phyloP scores from a whole-genome alignment of 2,888 invertebrate genomes.

The Rotaria macrura region DNA sequence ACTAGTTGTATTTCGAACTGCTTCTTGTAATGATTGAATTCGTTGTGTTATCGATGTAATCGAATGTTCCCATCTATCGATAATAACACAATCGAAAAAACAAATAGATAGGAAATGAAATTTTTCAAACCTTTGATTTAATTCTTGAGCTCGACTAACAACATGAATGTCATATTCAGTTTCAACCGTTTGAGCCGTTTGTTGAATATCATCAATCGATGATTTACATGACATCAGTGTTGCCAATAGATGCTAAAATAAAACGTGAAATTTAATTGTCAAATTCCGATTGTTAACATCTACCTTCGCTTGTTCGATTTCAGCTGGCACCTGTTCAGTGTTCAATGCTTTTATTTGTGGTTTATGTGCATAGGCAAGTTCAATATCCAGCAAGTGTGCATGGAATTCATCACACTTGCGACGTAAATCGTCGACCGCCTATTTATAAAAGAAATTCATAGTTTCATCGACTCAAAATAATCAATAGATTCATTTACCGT shows the following conservation, averaged over 20 bases:
- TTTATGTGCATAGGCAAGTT: background rate
- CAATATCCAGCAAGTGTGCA: background rate
- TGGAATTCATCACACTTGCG: background rate
- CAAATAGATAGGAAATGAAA: too few species aligned
- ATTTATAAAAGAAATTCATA: background rate
- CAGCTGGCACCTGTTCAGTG: background rate
- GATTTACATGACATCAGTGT: background rate
- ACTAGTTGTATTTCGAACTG: background rate
- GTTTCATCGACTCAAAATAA: background rate
- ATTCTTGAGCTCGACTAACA: background rate
- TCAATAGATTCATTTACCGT: background rate
- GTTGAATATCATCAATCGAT: background rate
- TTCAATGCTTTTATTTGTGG: background rate
- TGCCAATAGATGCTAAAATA: background rate
- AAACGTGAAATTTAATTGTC: background rate
- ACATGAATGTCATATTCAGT: background rate
- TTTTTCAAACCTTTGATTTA: background rate
- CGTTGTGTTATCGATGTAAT: background rate
- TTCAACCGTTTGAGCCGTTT: background rate
- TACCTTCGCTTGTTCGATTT: conserved; percentile 17
- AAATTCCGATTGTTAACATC: too few species aligned
- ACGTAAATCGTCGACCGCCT: background rate
- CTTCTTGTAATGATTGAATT: background rate
- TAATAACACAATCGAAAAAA: background rate
- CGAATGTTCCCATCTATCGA: background rate